phyloP scores from a whole-genome alignment of 2,113 vertebrate species.

The Carassius gibelio region DNA sequence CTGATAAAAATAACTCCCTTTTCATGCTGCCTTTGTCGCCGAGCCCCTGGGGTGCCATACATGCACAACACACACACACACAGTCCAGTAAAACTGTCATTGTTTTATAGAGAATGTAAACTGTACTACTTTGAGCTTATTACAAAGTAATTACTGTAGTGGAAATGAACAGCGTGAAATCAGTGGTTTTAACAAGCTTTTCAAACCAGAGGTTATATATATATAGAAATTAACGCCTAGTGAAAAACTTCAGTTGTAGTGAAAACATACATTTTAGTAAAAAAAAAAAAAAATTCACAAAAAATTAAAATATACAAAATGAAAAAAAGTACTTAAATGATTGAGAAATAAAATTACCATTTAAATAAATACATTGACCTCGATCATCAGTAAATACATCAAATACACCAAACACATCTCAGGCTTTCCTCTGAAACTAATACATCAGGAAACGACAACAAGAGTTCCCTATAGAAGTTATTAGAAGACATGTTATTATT shows the following conservation, averaged over 20 bases:
- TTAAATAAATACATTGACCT: neutral
- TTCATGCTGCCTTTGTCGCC: conserved; percentile 34
- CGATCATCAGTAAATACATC: neutral
- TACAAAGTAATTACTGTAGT: neutral
- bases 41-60: conserved; percentile 25
- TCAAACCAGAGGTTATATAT: no score
- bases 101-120: conserved; percentile 14
- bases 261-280: no score
- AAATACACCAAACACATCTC: neutral
- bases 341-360: neutral
- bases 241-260: no score
- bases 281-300: no score
- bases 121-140: conserved; percentile 2
- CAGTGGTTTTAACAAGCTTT: neutral
- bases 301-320: no score
- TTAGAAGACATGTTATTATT: neutral
- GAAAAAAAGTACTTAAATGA: neutral
- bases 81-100: neutral
- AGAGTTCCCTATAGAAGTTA: neutral
- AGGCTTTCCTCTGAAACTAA: neutral
- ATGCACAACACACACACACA: neutral
- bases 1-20: conserved; percentile 32
- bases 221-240: no score
- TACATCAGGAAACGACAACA: neutral
- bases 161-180: neutral